These are phyloP conservation scores for Drosophila repleta DNA, from an alignment of 1,140 invertebrate species.

Conservation along the genomic window DNA sequence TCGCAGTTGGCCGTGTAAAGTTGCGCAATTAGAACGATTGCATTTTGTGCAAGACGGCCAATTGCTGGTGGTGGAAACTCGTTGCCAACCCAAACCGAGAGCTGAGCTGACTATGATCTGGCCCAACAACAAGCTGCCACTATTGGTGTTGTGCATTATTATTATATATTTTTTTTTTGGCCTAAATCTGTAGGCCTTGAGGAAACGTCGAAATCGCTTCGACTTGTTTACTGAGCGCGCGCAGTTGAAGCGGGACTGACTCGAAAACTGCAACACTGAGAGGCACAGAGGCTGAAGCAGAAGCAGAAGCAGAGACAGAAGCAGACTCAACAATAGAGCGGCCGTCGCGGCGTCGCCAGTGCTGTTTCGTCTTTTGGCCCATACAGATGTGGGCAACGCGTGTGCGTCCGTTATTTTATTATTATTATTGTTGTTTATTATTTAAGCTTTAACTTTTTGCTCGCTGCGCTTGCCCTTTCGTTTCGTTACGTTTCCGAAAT, in stretches of 20 bases:
- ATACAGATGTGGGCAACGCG: conserved; percentile 77
- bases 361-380: conserved; percentile 78
- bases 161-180: conserved; percentile 47
- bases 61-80: conserved; percentile 44
- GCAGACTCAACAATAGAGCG: conserved; percentile 51
- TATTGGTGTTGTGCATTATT: conserved; percentile 71
- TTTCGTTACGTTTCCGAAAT: conserved; percentile 51
- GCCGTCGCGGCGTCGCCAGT: conserved; percentile 60
- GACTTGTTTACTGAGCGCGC: conserved; percentile 76
- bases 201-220: conserved; percentile 80
- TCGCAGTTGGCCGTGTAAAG: conserved; percentile 15
- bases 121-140: conserved; percentile 38
- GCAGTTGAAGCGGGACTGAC: conserved; percentile 52
- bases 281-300: conserved; percentile 16
- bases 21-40: conserved; percentile 56
- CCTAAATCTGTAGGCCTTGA: conserved; percentile 81
- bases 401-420: conserved; percentile 74
- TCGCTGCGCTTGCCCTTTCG: conserved; percentile 67
- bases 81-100: conserved; percentile 18
- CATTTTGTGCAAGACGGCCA: conserved; percentile 48
- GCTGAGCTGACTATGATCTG: conserved; percentile 28
- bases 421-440: conserved; percentile 80
- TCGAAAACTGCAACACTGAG: conserved; percentile 44
- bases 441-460: conserved; percentile 75
- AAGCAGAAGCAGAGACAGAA: conserved; percentile 12